Evolutionary conservation across 2,797 vertebrate species (phyloP), one percentile per base, ranked within the genome.

Genomic region (Hoplostethus mediterraneus): DNA sequence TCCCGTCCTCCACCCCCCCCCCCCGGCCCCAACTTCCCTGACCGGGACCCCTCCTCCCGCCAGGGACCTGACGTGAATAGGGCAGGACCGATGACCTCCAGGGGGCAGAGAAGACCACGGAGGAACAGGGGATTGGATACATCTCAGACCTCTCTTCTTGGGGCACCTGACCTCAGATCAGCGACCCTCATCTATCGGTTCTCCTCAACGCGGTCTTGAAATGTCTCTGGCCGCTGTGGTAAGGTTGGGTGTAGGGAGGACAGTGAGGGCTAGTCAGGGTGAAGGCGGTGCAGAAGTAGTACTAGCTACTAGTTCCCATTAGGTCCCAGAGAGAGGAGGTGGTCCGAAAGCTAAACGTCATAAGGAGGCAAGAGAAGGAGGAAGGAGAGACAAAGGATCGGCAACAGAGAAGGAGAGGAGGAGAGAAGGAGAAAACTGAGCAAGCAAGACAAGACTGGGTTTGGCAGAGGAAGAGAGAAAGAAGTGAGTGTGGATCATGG

Each of bases 391-490:
- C 77, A 73, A 73, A 75, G 33, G 52, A 52, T 42, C 36, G 7
- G 52, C 65, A 47, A 77, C 28, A 44, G 38, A 74, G 60, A 67
- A 56, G 40, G 70, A 67, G 63, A 69, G 75, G 72, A 84, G 81
- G 72, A 83, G 69, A 71, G 25, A 51, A 66, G 45, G 36, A 33
- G 57, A 55, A n/a, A 59, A 73, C 13, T 8, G 75, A 80, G 73
- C 73, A 67, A 68, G 60, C 1, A 6, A 79, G 75, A 84, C 68
- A 44, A 55, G 75, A 66, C 2, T n/a, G 21, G 57, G 74, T 21
- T 12, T 84, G 89, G 79, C 73, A 81, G 73, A 64, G 45, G 38
- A 76, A 75, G 56, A 71, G 75, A 77, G 52, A 64, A 44, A 1
- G 33, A 42, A 42, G 0, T 28, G 36, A 73, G 61, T 1, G 36